Base-by-base conservation (phyloP, 2,113 vertebrate genomes). In the Danionella cerebrum region DNA sequence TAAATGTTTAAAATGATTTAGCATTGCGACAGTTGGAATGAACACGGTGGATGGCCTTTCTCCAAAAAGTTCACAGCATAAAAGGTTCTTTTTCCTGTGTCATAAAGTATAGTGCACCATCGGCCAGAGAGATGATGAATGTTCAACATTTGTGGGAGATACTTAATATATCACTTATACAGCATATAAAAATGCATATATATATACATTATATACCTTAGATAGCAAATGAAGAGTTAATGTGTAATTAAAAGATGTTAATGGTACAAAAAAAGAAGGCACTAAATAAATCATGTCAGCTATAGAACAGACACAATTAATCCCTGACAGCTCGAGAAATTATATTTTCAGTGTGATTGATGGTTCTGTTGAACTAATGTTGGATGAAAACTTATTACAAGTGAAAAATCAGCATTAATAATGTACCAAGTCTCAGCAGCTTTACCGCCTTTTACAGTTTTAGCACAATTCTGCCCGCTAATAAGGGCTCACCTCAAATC, bases 271-370 rank as follows among this genome's bases (percentile, higher is more conserved):
- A 71, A 64, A 47, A 67, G 29, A 60, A 67, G 64, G 27, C 55
- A 71, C 69, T 71, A 71, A 75, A 75, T 75, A 75, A 75, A 75
- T 75, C 73, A 75, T 75, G 69, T 64, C 73, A 75, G 64, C 57
- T 39, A 63, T 31, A 57, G 69, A 70, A 75, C 69, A 71, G 69
- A 75, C 73, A 75, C 73, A 75, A 75, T 75, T 75, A 75, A 75
- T 71, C 68, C 69, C 63, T 71, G 73, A 71, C 69, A 75, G 69
- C 57, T 65, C 60, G 57, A 75, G 73, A 75, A 75, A 75, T 75
- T 67, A 75, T 71, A 75, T 60, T 75, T 75, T 75, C 69, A 64
- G 33, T 38, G 57, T 75, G 73, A 75, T 64, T 67, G 73, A 75
- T 75, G 64, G 69, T 51, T 71, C 64, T 57, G 50, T 59, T 68